phyloP scores from a whole-genome alignment of 53 echinoderm and acorn worm genomes.

The Henricia sp. region DNA sequence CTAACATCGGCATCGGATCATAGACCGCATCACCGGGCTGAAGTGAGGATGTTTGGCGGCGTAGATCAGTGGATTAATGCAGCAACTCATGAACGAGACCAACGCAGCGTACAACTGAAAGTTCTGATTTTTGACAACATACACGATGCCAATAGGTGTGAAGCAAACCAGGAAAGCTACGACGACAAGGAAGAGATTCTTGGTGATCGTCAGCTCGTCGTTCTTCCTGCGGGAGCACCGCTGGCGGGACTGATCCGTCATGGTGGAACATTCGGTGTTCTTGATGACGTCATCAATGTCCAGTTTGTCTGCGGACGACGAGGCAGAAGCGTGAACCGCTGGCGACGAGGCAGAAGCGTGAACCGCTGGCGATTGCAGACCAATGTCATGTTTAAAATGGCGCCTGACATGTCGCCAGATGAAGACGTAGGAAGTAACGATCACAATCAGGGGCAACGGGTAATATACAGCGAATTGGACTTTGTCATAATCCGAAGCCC shows the following conservation, averaged over 20 bases:
- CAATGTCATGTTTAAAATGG: conserved; percentile 17
- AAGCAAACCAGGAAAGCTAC: conserved; percentile 31
- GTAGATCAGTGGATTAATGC: conserved; percentile 32
- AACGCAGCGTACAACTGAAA: conserved; percentile 40
- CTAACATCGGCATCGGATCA: conserved; percentile 24
- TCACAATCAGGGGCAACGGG: conserved; percentile 40
- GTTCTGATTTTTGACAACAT: conserved; percentile 1
- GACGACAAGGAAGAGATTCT: conserved; percentile 49
- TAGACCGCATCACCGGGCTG: conserved; percentile 17
- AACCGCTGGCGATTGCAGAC: not conserved
- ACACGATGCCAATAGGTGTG: conserved; percentile 20
- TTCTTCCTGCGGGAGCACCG: not conserved
- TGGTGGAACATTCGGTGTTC: not conserved
- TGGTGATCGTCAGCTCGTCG: conserved; percentile 41
- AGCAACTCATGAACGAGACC: conserved; percentile 1
- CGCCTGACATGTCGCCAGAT: conserved; percentile 60
- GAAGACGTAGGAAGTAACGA: conserved; percentile 55
- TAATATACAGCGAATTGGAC: conserved; percentile 16
- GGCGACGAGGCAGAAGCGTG: not conserved
- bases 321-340: not conserved
- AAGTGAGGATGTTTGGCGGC: conserved; percentile 49
- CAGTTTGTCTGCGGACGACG: not conserved
- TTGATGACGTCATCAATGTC: not conserved
- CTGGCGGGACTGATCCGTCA: not conserved
- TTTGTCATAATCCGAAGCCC: not conserved